These are phyloP conservation scores for Synchiropus splendidus DNA, from an alignment of 2,113 vertebrate genomes.

Conservation along the genomic window DNA sequence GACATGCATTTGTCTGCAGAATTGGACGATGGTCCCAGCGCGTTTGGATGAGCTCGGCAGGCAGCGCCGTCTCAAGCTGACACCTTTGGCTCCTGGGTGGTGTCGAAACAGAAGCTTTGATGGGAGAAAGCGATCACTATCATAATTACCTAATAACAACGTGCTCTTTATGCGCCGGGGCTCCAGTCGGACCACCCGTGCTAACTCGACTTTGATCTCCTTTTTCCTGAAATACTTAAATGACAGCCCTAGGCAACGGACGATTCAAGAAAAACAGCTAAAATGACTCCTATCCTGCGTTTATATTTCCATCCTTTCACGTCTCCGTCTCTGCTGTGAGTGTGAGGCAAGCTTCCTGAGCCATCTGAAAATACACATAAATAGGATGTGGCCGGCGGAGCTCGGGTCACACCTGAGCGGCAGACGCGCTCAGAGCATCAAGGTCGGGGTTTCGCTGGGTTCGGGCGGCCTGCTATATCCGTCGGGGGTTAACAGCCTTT, in stretches of 20 bases:
- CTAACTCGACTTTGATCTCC: background rate
- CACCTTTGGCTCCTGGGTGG: conserved; percentile 50
- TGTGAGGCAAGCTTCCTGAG: conserved; percentile 6
- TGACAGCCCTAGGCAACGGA: background rate
- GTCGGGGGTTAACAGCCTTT: conserved; percentile 42
- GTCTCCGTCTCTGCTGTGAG: background rate
- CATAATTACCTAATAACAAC: conserved; percentile 1
- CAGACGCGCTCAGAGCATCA: conserved; percentile 16
- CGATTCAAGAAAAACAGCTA: background rate
- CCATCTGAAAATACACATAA: conserved; percentile 9
- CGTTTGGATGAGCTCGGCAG: conserved; percentile 38
- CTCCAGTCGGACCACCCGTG: no score
- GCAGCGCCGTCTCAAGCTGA: conserved; percentile 51
- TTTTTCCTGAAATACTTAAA: no score
- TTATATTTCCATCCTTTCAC: conserved; percentile 6
- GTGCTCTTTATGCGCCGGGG: no score
- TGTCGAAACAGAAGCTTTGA: conserved; percentile 42
- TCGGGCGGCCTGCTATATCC: conserved; percentile 18
- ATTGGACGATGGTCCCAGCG: conserved; percentile 32
- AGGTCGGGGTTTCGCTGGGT: conserved; percentile 18
- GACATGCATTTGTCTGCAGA: conserved; percentile 30
- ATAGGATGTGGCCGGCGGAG: conserved; percentile 7
- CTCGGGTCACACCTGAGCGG: conserved; percentile 26
- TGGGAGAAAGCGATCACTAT: conserved; percentile 31
- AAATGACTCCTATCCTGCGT: background rate